These are phyloP conservation scores for Coelinius sp. DNA, from an alignment of 2,888 invertebrate species.

Conservation along the genomic window DNA sequence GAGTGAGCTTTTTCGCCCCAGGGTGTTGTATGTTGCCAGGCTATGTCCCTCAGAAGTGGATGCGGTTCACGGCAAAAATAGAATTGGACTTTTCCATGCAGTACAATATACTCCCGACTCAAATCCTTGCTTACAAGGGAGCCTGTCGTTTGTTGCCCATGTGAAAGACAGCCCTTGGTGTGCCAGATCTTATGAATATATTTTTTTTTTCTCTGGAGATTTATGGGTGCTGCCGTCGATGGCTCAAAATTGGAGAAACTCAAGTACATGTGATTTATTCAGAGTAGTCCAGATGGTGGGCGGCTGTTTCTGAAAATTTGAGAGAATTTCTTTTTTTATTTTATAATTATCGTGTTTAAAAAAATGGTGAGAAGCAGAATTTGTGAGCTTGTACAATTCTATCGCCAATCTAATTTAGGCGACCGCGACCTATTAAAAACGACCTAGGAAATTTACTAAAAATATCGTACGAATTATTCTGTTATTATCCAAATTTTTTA, in stretches of 20 bases:
- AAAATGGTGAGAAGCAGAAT: neutral
- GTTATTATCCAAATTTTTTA: constrained; percentile 10
- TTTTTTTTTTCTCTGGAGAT: neutral
- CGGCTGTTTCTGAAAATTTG: too few relatives aligned
- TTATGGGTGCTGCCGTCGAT: neutral
- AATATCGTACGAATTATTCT: constrained; percentile 40
- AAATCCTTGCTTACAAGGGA: neutral
- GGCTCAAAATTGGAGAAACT: too few relatives aligned
- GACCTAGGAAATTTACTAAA: constrained; percentile 35
- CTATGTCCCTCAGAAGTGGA: neutral
- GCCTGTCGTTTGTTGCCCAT: neutral
- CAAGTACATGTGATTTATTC: neutral
- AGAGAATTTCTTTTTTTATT: neutral
- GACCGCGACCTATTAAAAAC: constrained; percentile 35
- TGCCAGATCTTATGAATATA: too few relatives aligned
- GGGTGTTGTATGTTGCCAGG: neutral
- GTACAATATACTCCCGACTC: neutral
- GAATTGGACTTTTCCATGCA: neutral
- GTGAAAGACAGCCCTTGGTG: neutral
- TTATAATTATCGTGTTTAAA: neutral
- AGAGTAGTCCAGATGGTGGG: too few relatives aligned
- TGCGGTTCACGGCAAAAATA: constrained; percentile 8
- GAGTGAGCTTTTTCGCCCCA: constrained; percentile 12
- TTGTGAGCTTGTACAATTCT: constrained; percentile 17
- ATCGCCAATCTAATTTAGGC: constrained; percentile 34